Conservation (phyloP, 2,113 vertebrate genomes). For the Catharus minimus region DNA sequence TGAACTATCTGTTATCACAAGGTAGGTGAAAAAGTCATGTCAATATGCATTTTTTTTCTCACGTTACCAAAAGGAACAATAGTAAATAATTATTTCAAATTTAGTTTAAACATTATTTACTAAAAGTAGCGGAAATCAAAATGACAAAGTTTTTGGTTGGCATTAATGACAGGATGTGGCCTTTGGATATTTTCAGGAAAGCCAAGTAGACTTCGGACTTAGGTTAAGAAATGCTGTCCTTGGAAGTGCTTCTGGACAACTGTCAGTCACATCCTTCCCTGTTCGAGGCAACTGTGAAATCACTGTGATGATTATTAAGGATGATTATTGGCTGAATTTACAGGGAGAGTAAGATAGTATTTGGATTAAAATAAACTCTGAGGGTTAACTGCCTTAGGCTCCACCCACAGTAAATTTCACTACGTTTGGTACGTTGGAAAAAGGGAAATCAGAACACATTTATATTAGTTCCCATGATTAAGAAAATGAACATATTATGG, state of each 20-base stretch:
- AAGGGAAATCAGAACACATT: background rate
- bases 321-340: background rate
- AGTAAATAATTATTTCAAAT: background rate
- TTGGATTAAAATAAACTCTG: background rate
- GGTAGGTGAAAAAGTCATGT: background rate
- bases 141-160: background rate
- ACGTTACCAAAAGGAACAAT: background rate
- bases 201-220: background rate
- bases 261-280: background rate
- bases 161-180: background rate
- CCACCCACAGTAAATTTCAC: background rate
- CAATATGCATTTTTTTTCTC: background rate
- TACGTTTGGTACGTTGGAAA: background rate
- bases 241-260: background rate
- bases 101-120: background rate
- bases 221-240: background rate
- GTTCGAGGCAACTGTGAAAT: background rate
- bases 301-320: background rate
- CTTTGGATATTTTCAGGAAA: background rate
- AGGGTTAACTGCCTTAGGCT: background rate
- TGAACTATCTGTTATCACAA: background rate
- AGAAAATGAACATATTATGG: background rate
- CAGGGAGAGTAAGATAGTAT: background rate
- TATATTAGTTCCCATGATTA: background rate
- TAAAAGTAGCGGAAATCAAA: background rate